A percentile compares a stretch with the other conserved stretches of the same genome.
phyloP scores from a whole-genome alignment of 2,888 invertebrate species.

The Agriopis leucophaearia region DNA sequence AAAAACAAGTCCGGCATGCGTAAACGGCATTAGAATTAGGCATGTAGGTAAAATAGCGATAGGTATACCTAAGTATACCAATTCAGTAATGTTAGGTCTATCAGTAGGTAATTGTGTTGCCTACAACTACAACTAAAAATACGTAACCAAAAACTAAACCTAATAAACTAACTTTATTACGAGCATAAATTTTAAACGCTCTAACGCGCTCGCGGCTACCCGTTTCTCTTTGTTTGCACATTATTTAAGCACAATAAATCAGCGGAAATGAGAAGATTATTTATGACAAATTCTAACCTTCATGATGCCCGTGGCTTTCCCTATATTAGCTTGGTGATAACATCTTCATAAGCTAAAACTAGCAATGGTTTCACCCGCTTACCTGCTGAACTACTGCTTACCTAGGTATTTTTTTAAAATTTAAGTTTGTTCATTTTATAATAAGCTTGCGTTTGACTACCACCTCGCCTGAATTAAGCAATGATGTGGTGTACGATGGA shows the following conservation, averaged over 20 bases:
- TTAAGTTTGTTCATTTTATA: too few relatives aligned
- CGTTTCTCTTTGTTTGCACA: conserved; percentile 43
- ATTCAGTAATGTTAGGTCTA: neutral
- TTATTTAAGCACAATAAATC: conserved; percentile 46
- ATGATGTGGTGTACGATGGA: too few relatives aligned
- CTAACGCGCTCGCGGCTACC: conserved; percentile 32
- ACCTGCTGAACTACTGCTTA: too few relatives aligned
- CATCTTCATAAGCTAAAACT: too few relatives aligned
- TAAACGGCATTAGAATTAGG: conserved; percentile 10
- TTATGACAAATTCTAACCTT: conserved; percentile 46
- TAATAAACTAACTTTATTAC: too few relatives aligned
- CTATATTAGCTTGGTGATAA: neutral
- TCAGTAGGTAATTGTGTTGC: too few relatives aligned
- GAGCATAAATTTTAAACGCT: conserved; percentile 34
- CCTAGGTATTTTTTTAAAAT: neutral
- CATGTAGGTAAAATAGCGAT: neutral
- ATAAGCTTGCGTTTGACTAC: too few relatives aligned
- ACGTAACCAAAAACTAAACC: too few relatives aligned
- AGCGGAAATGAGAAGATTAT: conserved; percentile 42
- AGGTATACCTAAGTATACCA: neutral
- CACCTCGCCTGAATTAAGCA: too few relatives aligned
- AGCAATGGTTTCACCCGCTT: too few relatives aligned
- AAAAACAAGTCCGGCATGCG: conserved; percentile 3
- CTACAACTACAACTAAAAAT: too few relatives aligned
- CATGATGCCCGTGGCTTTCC: neutral